phyloP scores from a whole-genome alignment of 1,140 invertebrate species.

The Drosophila tropicalis region DNA sequence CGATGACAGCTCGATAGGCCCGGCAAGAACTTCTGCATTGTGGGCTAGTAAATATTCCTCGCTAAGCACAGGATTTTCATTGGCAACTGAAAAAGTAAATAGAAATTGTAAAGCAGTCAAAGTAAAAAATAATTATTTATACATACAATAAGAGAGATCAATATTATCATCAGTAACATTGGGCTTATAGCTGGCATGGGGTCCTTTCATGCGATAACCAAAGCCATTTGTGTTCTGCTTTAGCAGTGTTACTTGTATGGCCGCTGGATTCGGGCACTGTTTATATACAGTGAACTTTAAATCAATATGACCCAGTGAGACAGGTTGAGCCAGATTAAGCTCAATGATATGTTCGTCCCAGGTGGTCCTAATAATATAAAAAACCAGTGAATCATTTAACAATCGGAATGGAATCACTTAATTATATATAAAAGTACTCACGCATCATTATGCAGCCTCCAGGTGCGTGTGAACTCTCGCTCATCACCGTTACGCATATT shows the following conservation, averaged over 20 bases:
- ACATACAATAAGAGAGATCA: slow-evolving; percentile 84
- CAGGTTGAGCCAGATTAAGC: slow-evolving; percentile 90
- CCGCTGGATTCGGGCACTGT: slow-evolving; percentile 86
- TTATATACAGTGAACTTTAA: slow-evolving; percentile 92
- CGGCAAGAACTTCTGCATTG: slow-evolving; percentile 94
- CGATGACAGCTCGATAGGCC: slow-evolving; percentile 91
- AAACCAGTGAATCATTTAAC: neutral
- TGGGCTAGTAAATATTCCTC: slow-evolving; percentile 93
- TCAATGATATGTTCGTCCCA: slow-evolving; percentile 97
- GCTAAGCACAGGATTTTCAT: slow-evolving; percentile 90
- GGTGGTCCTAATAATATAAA: slow-evolving; percentile 85
- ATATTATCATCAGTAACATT: slow-evolving; percentile 86
- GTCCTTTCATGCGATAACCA: slow-evolving; percentile 84
- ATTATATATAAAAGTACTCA: slow-evolving; percentile 78
- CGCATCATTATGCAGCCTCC: slow-evolving; percentile 93
- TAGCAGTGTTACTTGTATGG: slow-evolving; percentile 92
- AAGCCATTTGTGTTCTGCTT: slow-evolving; percentile 92
- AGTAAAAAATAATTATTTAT: neutral
- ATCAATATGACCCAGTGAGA: slow-evolving; percentile 93
- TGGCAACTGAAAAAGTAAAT: slow-evolving; percentile 55
- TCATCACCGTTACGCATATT: slow-evolving; percentile 90
- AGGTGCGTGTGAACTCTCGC: slow-evolving; percentile 91
- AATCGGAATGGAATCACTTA: neutral
- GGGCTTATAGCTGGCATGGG: slow-evolving; percentile 69
- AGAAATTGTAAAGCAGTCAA: neutral